A percentile compares a stretch with the other conserved stretches of the same genome.
Evolutionary conservation across 2,888 invertebrate species (phyloP).

Genomic region (Blastobasis lacticolella): DNA sequence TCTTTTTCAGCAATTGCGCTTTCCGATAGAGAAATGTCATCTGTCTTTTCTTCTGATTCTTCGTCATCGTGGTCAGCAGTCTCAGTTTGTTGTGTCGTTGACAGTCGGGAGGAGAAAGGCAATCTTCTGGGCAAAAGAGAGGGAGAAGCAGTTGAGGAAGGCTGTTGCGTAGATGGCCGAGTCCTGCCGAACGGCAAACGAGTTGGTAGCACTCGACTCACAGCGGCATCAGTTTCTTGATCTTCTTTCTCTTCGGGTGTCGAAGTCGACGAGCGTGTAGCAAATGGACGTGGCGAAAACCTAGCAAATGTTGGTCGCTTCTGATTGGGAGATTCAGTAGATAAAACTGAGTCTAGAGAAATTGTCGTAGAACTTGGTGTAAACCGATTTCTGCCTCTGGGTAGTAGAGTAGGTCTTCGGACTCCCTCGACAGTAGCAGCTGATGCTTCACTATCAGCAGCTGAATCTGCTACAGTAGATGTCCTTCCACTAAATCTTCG

Average conservation of each 20-base stretch:
- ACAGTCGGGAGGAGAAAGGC: constrained; percentile 39
- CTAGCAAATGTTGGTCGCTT: constrained; percentile 51
- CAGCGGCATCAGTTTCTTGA: constrained; percentile 20
- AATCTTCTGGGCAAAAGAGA: constrained; percentile 40
- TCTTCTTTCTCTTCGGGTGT: constrained; percentile 20
- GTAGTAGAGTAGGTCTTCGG: constrained; percentile 40
- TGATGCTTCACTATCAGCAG: constrained; percentile 53
- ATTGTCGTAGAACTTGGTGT: constrained; percentile 39
- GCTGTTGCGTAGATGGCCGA: constrained; percentile 27
- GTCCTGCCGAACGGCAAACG: constrained; percentile 45
- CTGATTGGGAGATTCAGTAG: constrained; percentile 29
- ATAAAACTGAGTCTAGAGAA: constrained; percentile 21
- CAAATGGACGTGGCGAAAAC: constrained; percentile 62
- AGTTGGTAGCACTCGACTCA: constrained; percentile 31
- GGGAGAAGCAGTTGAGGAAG: constrained; percentile 13
- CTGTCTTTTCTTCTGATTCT: constrained; percentile 48
- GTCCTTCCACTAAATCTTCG: too few relatives aligned
- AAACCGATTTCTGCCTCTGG: constrained; percentile 53
- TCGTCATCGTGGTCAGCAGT: constrained; percentile 32
- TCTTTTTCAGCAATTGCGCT: constrained; percentile 65
- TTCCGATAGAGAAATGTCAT: constrained; percentile 64
- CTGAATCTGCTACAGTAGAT: constrained; percentile 29
- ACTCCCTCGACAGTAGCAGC: constrained; percentile 52
- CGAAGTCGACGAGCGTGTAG: constrained; percentile 27
- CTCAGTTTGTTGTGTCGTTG: constrained; percentile 36